These are phyloP conservation scores for Baronia brevicornis DNA, from an alignment of 2,888 invertebrate genomes.

Conservation along the genomic window DNA sequence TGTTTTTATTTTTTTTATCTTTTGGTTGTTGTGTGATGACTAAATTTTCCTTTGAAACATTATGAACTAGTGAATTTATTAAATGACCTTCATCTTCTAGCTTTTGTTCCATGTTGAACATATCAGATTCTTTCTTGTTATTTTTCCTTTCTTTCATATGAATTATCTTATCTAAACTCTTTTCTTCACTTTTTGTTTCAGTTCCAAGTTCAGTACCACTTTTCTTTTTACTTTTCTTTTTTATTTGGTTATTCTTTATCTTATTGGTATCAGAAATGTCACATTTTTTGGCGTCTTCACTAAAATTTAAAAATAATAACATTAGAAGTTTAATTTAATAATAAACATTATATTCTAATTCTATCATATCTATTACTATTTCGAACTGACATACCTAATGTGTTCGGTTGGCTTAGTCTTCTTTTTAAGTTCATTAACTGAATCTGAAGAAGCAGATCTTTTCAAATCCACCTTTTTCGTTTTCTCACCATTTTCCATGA, in stretches of 20 bases:
- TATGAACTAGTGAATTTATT: conserved; percentile 17
- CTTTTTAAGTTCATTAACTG: conserved; percentile 20
- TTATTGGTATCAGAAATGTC: conserved; percentile 16
- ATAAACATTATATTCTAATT: too few relatives aligned
- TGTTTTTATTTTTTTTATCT: conserved; percentile 19
- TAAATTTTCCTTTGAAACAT: neutral
- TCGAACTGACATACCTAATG: conserved; percentile 9
- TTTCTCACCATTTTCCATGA: conserved; percentile 20
- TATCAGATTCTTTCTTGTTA: neutral
- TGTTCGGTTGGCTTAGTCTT: conserved; percentile 13
- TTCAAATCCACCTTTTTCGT: conserved; percentile 30
- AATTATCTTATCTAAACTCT: conserved; percentile 1
- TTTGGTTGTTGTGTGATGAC: neutral
- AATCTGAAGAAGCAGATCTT: conserved; percentile 32
- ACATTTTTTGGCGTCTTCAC: conserved; percentile 3
- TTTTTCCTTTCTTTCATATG: conserved; percentile 11
- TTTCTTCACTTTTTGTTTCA: conserved; percentile 13
- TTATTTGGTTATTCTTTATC: conserved; percentile 19
- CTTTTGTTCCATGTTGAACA: conserved; percentile 1
- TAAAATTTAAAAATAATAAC: conserved; percentile 5
- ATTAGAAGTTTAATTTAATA: neutral
- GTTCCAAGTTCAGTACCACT: conserved; percentile 13
- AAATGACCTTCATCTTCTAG: conserved; percentile 32
- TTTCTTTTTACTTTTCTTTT: conserved; percentile 17
- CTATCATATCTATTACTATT: too few relatives aligned